Evolutionary conservation across 2,797 vertebrate genomes (phyloP), one percentile per base, ranked within the genome.

Genomic region (Mus spretus): DNA sequence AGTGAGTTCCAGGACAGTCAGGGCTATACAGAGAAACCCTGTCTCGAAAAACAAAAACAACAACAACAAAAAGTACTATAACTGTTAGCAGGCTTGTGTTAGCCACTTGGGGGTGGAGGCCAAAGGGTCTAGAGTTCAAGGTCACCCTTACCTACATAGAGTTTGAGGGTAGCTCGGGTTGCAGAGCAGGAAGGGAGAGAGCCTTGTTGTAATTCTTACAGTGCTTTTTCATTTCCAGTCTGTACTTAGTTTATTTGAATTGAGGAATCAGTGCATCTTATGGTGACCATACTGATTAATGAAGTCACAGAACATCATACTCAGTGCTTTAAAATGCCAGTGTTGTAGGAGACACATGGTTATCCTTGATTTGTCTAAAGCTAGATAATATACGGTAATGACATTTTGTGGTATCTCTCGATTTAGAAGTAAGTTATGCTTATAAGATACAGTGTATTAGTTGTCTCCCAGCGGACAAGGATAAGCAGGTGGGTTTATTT

Each of bases 381-480:
- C 14, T 86, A 67, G 44, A 37, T 65, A 70, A 57, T 53, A 2
- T 53, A 12, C 3, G 13, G 26, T 93, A 78, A 53, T 70, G 26
- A 15, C 44, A 77, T 55, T 92, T 89, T 95, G 19, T 92, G 22
- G 47, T 82, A 31, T 13, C 15, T 82, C 80, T 26, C 90, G 20
- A 95, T 11, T 83, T 90, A 94, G 81, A 91, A 74, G 61, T 83
- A 28, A 53, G 40, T 77, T 72, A 37, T 93, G 20, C 83, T 90
- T 92, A 77, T 88, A 79, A 91, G 80, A 78, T 55, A 65, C 31
- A 70, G 34, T 72, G 65, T 72, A 9, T 57, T 74, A 26, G 34
- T 70, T 67, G 12, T 87, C 34, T 87, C 67, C 14, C 67, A 70
- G 15, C 67, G 19, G 67, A 70, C 67, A 28, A 70, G 67, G 65